Evolutionary conservation across 1,140 invertebrate genomes (phyloP).

Genomic region (Drosophila triauraria): DNA sequence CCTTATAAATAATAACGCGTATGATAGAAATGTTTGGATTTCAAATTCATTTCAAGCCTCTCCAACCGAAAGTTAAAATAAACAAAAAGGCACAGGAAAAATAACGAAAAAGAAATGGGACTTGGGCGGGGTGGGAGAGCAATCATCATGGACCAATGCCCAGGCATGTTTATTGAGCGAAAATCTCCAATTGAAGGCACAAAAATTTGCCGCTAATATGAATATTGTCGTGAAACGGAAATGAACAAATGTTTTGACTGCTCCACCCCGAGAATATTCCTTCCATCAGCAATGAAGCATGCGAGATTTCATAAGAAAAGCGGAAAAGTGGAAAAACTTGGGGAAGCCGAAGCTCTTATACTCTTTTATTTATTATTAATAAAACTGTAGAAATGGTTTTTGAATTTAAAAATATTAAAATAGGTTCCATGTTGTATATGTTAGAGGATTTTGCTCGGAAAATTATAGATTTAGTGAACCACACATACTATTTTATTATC

Average conservation of each 20-base stretch:
- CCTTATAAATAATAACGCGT: constrained; percentile 78
- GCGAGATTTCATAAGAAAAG: constrained; percentile 73
- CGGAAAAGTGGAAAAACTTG: background rate
- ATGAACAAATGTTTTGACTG: constrained; percentile 73
- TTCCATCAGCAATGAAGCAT: constrained; percentile 69
- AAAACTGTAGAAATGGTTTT: no score
- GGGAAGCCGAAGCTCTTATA: background rate
- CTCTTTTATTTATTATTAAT: background rate
- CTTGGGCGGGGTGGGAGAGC: constrained; percentile 20
- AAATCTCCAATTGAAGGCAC: constrained; percentile 44
- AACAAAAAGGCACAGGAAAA: constrained; percentile 48
- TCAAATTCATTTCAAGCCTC: constrained; percentile 70
- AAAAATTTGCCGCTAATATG: constrained; percentile 80
- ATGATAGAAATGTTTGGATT: constrained; percentile 64
- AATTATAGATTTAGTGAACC: no score
- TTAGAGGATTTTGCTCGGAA: no score
- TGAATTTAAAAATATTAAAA: background rate
- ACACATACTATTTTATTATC: no score
- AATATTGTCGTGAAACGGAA: constrained; percentile 80
- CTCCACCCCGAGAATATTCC: constrained; percentile 1
- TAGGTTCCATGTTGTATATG: no score
- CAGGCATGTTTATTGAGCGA: constrained; percentile 53
- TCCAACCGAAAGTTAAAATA: constrained; percentile 50
- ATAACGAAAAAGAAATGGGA: background rate
- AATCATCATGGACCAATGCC: constrained; percentile 74